Base-by-base conservation (phyloP, 2,113 vertebrate species). In the Melanostigma gelatinosum region DNA sequence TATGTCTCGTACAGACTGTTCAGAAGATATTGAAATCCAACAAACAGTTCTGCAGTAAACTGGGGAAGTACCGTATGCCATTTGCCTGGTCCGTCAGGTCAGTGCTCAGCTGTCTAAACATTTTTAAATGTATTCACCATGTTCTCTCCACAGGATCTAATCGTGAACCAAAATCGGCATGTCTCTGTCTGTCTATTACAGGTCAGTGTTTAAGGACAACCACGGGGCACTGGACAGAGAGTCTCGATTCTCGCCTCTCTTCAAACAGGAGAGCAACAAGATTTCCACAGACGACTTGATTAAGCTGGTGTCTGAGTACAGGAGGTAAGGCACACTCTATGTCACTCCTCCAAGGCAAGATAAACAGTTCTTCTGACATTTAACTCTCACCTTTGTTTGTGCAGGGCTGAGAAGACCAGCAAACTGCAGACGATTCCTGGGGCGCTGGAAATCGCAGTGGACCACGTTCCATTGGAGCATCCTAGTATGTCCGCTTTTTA, bases 1-100 rank as follows among this genome's bases (percentile, higher is more conserved):
- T 73, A 4, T 70, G 22, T 72, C 36, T 60, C 68, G 3, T n/a
- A 34, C 81, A 99, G 98, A 97, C 91, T 74, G 96, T 97, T 63
- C 98, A 99, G 91, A 99, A 99, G 93, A 95, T 97, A 83, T 87
- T 99, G 85, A 99, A 97, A 93, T 96, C 97, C 86, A 99, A 97
- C 87, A 98, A 96, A 50, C 98, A 97, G 75, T 99, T 99, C 88
- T 99, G 98, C 80, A 96, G 93, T 94, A 98, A 97, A 90, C 86
- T 99, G 88, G 98, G 97, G 13, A 99, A 97, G 85, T 99, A 99
- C 85, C 96, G 95, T 2, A 99, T 99, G 98, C 98, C 98, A 0
- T 99, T 99, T 78, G 98, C 98, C n/a, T 99, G 98, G 98, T 96
- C 97, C 0, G 93, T 98, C 73, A 97, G 98, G 98, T 99, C 93